These are phyloP conservation scores for Brachionus koreanus DNA, from an alignment of 1,140 invertebrate species.

Conservation along the genomic window DNA sequence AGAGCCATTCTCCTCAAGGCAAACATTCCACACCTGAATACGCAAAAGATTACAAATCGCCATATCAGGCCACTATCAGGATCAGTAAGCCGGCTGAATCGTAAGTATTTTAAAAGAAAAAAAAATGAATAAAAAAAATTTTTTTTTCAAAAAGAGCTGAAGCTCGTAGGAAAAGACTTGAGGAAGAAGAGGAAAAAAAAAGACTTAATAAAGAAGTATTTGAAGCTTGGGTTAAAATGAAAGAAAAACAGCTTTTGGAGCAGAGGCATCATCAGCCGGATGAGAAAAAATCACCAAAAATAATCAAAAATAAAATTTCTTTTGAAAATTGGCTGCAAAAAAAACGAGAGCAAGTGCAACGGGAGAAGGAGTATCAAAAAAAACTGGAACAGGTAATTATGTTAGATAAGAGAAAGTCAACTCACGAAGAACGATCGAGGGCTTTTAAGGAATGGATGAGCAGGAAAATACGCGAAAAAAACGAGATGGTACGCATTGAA, in stretches of 20 bases:
- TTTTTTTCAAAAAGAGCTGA: background rate
- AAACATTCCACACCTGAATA: slow-evolving; percentile 40
- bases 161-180: background rate
- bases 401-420: slow-evolving; percentile 1
- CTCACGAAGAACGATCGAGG: background rate
- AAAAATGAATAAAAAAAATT: background rate
- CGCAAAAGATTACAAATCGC: slow-evolving; percentile 37
- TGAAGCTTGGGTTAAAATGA: slow-evolving; percentile 27
- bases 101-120: background rate
- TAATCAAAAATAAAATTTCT: background rate
- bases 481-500: background rate
- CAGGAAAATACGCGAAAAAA: slow-evolving; percentile 15
- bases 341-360: slow-evolving; percentile 9
- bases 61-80: slow-evolving; percentile 17
- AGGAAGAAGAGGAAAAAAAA: slow-evolving; percentile 38
- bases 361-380: slow-evolving; percentile 37
- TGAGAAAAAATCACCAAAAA: slow-evolving; percentile 1
- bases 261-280: background rate
- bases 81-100: background rate
- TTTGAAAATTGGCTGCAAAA: slow-evolving; percentile 30
- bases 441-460: slow-evolving; percentile 33
- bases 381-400: slow-evolving; percentile 22
- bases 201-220: background rate
- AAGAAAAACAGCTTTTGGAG: slow-evolving; percentile 10
- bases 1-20: background rate